Percentiles rank a stretch among this genome's conserved stretches.
Evolutionary conservation across 2,888 invertebrate species (phyloP).

Genomic region (Anaspis maculata): DNA sequence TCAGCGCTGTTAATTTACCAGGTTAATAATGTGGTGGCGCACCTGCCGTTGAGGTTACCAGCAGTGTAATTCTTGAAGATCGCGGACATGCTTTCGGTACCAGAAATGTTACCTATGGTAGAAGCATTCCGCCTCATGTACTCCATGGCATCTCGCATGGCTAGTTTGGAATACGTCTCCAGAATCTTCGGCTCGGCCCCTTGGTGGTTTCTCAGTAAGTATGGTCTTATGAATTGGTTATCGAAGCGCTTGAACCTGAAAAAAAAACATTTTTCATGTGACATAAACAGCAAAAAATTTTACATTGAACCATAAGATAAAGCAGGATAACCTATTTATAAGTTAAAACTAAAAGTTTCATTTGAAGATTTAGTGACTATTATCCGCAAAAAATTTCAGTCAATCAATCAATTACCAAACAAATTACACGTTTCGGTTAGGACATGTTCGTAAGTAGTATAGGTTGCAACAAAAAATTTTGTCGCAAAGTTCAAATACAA

Average conservation of each 20-base stretch:
- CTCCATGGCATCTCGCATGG: constrained; percentile 90
- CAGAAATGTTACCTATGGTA: constrained; percentile 79
- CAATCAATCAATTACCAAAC: no score
- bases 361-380: no score
- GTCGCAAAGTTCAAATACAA: no score
- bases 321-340: no score
- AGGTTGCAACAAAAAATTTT: no score
- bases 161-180: constrained; percentile 88
- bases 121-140: constrained; percentile 83
- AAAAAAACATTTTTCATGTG: constrained; percentile 9
- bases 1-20: constrained; percentile 47
- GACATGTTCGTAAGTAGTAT: no score
- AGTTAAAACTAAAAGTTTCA: no score
- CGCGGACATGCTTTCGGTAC: constrained; percentile 85
- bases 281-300: no score
- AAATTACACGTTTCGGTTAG: no score
- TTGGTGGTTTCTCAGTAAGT: constrained; percentile 76
- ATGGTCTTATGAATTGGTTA: constrained; percentile 85
- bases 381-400: no score
- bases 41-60: constrained; percentile 80
- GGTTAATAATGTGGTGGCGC: constrained; percentile 47
- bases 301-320: no score
- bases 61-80: constrained; percentile 84
- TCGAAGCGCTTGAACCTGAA: constrained; percentile 85
- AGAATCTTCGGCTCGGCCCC: constrained; percentile 88